Conservation (phyloP, 2,797 vertebrate species). For the Scolopax rusticola region DNA sequence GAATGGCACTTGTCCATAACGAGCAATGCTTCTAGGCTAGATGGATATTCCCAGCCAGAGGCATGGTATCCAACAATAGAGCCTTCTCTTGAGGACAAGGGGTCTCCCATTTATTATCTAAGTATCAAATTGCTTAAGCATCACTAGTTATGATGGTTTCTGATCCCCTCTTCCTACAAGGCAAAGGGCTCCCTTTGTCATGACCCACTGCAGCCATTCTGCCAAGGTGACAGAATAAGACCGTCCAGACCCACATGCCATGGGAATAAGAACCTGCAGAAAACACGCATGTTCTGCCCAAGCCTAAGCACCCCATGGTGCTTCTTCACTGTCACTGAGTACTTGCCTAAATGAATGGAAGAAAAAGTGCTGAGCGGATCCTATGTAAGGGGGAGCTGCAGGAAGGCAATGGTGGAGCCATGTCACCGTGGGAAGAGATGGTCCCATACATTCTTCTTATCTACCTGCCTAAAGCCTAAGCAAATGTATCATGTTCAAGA, state of each 20-base stretch:
- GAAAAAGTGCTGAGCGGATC: not conserved
- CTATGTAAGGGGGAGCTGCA: not conserved
- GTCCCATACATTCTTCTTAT: not conserved
- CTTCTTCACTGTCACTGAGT: not conserved
- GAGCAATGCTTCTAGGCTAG: not conserved
- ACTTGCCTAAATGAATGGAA: not conserved
- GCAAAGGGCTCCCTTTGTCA: accelerated
- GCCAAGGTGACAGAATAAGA: not conserved
- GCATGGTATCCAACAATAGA: not conserved
- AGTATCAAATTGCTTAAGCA: not conserved
- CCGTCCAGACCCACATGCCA: not conserved
- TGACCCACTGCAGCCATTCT: not conserved
- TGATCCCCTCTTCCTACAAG: not conserved
- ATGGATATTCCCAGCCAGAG: not conserved
- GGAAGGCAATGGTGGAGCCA: not conserved
- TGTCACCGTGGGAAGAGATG: not conserved
- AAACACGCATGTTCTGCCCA: not conserved
- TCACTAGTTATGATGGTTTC: not conserved
- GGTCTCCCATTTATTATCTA: not conserved
- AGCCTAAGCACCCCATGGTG: accelerated
- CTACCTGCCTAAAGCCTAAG: not conserved
- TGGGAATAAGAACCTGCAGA: not conserved
- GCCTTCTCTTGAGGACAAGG: not conserved
- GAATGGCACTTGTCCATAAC: not conserved
- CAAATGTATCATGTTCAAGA: no score